Evolutionary conservation across 2,797 vertebrate species (phyloP), one percentile per base, ranked within the genome.

Genomic region (Clarias fuscus): DNA sequence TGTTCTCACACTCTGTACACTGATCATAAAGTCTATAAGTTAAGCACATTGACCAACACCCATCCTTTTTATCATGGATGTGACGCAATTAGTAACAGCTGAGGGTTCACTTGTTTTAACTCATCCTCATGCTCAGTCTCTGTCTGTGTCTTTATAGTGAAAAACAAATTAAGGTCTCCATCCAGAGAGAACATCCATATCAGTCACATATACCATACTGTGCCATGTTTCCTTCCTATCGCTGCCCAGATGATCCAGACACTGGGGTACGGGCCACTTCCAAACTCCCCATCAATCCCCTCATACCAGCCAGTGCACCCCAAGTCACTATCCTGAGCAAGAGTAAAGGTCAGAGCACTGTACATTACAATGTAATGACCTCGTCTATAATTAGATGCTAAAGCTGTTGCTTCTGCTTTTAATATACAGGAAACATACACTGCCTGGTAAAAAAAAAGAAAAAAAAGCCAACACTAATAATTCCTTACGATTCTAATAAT

Each of bases 151-250:
- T 33, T 61, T 40, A 68, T 89, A 91, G 95, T 22, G 85, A 92
- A 88, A 95, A 94, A 86, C 91, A 92, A 88, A 92, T 93, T 82
- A 92, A 91, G 72, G 88, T 89, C 65, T 78, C 87, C 0, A 90
- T 93, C 89, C 93, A 91, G 15, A 91, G 90, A 85, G 91, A 95
- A 87, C 95, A 97, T 89, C 95, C 95, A 7, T 97, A 95, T 91
- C 90, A 96, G 78, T 97, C 95, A 37, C 95, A 97, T 90, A 96
- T 93, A 89, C 93, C 93, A 76, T 94, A 89, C 2, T 94, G 94
- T 20, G 91, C 93, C 11, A 77, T 94, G 89, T 96, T 97, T 89
- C 95, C 96, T 8, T 94, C 92, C 53, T 95, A 94, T 87, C 87
- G 4, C 0, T 93, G 92, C 64, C 92, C 94, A 58, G 92, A 93